Evolutionary conservation across 1,140 invertebrate species (phyloP).

Genomic region (Rhynchophorus ferrugineus): DNA sequence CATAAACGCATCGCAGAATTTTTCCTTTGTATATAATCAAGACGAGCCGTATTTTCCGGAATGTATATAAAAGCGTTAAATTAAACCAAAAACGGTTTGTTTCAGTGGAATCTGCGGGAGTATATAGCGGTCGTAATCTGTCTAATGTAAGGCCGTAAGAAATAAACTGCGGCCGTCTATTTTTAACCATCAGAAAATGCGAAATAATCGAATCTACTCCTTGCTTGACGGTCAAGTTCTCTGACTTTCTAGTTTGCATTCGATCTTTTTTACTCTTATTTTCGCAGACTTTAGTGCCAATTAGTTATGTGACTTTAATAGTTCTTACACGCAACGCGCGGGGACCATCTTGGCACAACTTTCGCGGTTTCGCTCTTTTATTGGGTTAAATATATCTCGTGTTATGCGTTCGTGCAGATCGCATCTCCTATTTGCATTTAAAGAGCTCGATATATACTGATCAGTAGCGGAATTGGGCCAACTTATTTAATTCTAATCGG

Average conservation of each 20-base stretch:
- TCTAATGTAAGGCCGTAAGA: neutral
- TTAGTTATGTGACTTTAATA: slow-evolving; percentile 12
- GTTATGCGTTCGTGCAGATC: slow-evolving; percentile 4
- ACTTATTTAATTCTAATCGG: too few relatives aligned
- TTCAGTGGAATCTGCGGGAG: too few relatives aligned
- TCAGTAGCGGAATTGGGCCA: neutral
- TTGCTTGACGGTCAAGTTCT: slow-evolving; percentile 1
- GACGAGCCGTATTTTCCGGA: too few relatives aligned
- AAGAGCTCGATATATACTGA: neutral
- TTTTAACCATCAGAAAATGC: slow-evolving; percentile 4
- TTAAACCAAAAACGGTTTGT: too few relatives aligned
- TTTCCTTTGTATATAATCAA: too few relatives aligned
- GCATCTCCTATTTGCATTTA: neutral
- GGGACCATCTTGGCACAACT: slow-evolving; percentile 9
- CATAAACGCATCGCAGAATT: too few relatives aligned
- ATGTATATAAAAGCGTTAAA: too few relatives aligned
- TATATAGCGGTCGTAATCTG: too few relatives aligned
- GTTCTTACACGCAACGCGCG: slow-evolving; percentile 10
- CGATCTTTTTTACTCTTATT: slow-evolving; percentile 1
- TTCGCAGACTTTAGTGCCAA: slow-evolving; percentile 6
- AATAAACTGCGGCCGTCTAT: neutral
- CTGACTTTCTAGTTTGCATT: neutral
- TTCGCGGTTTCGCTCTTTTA: slow-evolving; percentile 9
- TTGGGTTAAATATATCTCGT: slow-evolving; percentile 11
- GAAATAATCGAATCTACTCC: slow-evolving; percentile 2